phyloP scores from a whole-genome alignment of 2,797 vertebrate genomes.

The Echiichthys vipera region DNA sequence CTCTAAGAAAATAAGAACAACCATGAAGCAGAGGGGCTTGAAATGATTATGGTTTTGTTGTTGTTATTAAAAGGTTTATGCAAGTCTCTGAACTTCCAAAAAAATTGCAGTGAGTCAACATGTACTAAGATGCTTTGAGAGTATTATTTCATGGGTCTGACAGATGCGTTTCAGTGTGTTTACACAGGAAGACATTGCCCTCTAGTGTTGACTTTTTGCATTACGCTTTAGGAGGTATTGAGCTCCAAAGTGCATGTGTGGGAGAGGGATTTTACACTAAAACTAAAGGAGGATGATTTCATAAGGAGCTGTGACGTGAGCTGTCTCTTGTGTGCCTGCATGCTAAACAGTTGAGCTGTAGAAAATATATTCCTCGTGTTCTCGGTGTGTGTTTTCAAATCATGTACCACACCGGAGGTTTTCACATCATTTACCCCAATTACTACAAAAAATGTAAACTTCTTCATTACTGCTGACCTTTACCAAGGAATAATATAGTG shows the following conservation, averaged over 20 bases:
- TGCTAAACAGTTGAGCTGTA: slow-evolving; percentile 11
- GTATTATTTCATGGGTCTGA: neutral
- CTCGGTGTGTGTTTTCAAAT: slow-evolving; percentile 27
- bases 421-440: slow-evolving; percentile 64
- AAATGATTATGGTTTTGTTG: slow-evolving; percentile 15
- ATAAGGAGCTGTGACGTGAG: slow-evolving; percentile 5
- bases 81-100: slow-evolving; percentile 34
- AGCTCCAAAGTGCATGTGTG: slow-evolving; percentile 1
- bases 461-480: slow-evolving; percentile 73
- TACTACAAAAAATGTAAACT: slow-evolving; percentile 51
- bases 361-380: slow-evolving; percentile 41
- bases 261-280: slow-evolving; percentile 1
- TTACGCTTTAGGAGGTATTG: slow-evolving; percentile 17
- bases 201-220: slow-evolving; percentile 69
- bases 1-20: slow-evolving; percentile 8
- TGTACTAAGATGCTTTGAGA: neutral
- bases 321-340: neutral
- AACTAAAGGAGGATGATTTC: slow-evolving; percentile 12
- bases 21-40: neutral
- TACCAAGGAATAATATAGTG: slow-evolving; percentile 31
- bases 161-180: slow-evolving; percentile 8
- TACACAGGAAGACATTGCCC: slow-evolving; percentile 66
- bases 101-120: slow-evolving; percentile 2
- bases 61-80: slow-evolving; percentile 31
- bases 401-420: slow-evolving; percentile 47